Percentiles rank a stretch among this genome's conserved stretches.
phyloP scores from a whole-genome alignment of 1,140 invertebrate species.

The Rhopalosiphum padi region DNA sequence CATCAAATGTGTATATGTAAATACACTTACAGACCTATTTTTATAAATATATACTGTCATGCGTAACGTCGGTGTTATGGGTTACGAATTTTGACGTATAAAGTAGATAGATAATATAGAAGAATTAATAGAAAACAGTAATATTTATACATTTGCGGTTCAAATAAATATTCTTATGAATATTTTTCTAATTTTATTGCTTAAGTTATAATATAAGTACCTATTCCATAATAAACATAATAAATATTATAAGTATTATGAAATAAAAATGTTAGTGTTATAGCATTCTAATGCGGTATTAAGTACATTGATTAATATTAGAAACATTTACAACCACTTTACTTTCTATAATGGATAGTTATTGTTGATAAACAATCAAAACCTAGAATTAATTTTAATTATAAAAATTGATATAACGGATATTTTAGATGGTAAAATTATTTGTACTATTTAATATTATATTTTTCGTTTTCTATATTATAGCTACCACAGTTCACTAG shows the following conservation, averaged over 20 bases:
- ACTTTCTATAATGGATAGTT: not conserved
- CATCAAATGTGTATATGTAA: not conserved
- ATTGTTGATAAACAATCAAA: not conserved
- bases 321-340: too few relatives aligned
- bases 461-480: not conserved
- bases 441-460: not conserved
- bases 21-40: not conserved
- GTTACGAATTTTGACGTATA: not conserved
- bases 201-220: not conserved
- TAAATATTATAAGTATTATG: not conserved
- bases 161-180: not conserved
- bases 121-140: not conserved
- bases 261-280: not conserved
- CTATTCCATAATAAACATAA: not conserved
- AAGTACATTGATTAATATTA: not conserved
- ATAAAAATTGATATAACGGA: not conserved
- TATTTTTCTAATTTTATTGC: not conserved
- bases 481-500: not conserved
- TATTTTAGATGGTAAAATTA: not conserved
- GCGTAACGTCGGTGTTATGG: not conserved
- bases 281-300: too few relatives aligned
- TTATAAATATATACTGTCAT: not conserved
- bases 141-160: not conserved
- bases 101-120: too few relatives aligned
- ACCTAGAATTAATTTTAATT: not conserved